These are phyloP conservation scores for Drosophila asahinai DNA, from an alignment of 1,140 invertebrate species.

Conservation along the genomic window DNA sequence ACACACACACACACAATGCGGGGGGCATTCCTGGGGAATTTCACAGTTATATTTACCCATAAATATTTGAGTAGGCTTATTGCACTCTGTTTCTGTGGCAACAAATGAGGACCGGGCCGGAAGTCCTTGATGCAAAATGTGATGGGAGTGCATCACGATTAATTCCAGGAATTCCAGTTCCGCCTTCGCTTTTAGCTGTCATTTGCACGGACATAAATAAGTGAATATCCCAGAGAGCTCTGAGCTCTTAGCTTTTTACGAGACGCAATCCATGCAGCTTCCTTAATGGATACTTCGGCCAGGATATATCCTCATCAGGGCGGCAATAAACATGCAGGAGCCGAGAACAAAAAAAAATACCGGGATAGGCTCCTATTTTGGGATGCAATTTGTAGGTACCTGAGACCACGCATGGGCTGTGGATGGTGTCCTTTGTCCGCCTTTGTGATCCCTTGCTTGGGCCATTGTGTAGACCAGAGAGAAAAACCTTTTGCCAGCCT, in stretches of 20 bases:
- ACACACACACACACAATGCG: neutral
- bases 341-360: conserved; percentile 10
- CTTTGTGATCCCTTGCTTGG: conserved; percentile 2
- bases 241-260: conserved; percentile 66
- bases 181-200: conserved; percentile 21
- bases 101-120: conserved; percentile 26
- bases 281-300: conserved; percentile 37
- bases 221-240: conserved; percentile 39
- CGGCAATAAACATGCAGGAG: conserved; percentile 42
- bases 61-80: neutral
- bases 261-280: conserved; percentile 62
- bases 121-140: conserved; percentile 29
- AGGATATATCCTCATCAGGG: conserved; percentile 33
- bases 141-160: conserved; percentile 20
- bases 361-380: neutral
- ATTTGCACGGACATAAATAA: conserved; percentile 24
- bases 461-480: conserved; percentile 28
- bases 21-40: neutral
- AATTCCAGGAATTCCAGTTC: conserved; percentile 11
- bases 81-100: neutral
- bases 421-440: conserved; percentile 33
- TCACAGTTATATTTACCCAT: neutral
- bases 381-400: conserved; percentile 43
- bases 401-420: conserved; percentile 31
- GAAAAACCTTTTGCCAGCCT: conserved; percentile 7